Evolutionary conservation across 92 coral and sea anemone genomes (phyloP).

Genomic region (Montipora capitata): DNA sequence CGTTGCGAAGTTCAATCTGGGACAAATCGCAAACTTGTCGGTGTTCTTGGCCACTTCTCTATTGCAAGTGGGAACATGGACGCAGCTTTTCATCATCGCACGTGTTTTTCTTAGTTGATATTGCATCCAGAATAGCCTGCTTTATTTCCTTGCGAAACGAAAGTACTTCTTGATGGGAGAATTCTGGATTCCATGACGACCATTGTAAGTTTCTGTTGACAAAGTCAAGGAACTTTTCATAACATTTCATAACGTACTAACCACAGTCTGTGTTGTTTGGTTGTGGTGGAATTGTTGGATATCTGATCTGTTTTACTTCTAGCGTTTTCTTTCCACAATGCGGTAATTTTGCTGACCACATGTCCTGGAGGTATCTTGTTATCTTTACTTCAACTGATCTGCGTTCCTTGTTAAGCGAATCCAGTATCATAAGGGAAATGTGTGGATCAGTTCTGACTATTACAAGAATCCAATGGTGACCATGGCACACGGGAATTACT

Average conservation of each 20-base stretch:
- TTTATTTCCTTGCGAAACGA: neutral
- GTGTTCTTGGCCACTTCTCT: too few relatives aligned
- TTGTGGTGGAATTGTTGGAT: constrained; percentile 4
- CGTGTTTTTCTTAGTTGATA: neutral
- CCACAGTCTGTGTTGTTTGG: constrained; percentile 40
- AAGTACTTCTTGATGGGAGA: neutral
- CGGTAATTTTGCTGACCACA: neutral
- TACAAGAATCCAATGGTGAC: neutral
- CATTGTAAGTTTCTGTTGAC: constrained; percentile 7
- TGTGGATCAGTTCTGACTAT: neutral
- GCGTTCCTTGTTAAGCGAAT: neutral
- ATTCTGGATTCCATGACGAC: constrained; percentile 10
- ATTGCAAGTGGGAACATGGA: too few relatives aligned
- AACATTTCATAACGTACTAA: constrained; percentile 21
- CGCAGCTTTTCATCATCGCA: too few relatives aligned
- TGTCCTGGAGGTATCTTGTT: constrained; percentile 5
- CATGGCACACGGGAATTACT: neutral
- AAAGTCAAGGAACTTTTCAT: constrained; percentile 7
- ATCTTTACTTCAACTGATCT: neutral
- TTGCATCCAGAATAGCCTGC: neutral
- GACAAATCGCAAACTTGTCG: too few relatives aligned
- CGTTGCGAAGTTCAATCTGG: too few relatives aligned
- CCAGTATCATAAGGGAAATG: constrained; percentile 6
- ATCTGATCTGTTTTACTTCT: neutral
- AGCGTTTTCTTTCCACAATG: neutral